Evolutionary conservation across 2,797 vertebrate species (phyloP).

Genomic region (Cirrhinus mrigala): DNA sequence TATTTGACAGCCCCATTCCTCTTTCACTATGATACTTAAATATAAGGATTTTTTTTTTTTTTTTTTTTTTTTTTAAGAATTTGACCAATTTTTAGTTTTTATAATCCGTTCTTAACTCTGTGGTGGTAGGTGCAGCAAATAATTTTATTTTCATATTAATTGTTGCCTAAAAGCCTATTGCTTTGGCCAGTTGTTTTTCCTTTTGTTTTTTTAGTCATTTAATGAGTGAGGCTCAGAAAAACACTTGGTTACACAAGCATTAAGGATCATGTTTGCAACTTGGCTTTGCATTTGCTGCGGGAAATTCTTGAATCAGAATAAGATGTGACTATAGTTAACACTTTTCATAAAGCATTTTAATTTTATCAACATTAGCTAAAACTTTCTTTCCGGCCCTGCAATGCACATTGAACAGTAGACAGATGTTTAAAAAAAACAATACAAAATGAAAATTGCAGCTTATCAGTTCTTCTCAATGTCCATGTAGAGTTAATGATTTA

Average conservation of each 20-base stretch:
- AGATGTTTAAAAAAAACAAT: neutral
- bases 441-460: no score
- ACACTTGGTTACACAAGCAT: neutral
- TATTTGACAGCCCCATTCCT: neutral
- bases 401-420: neutral
- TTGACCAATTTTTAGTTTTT: neutral
- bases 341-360: neutral
- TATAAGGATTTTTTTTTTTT: no score
- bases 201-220: neutral
- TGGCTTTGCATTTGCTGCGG: neutral
- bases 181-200: neutral
- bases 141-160: neutral
- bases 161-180: neutral
- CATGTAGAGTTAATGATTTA: neutral
- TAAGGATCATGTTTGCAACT: neutral
- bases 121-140: neutral
- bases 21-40: neutral
- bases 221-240: neutral
- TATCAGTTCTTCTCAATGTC: neutral
- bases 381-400: neutral
- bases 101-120: neutral
- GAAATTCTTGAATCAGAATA: neutral
- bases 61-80: neutral
- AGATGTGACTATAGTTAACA: neutral
- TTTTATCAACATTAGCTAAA: neutral